Conservation (phyloP, 2,113 vertebrate genomes). For the Clarias gariepinus region DNA sequence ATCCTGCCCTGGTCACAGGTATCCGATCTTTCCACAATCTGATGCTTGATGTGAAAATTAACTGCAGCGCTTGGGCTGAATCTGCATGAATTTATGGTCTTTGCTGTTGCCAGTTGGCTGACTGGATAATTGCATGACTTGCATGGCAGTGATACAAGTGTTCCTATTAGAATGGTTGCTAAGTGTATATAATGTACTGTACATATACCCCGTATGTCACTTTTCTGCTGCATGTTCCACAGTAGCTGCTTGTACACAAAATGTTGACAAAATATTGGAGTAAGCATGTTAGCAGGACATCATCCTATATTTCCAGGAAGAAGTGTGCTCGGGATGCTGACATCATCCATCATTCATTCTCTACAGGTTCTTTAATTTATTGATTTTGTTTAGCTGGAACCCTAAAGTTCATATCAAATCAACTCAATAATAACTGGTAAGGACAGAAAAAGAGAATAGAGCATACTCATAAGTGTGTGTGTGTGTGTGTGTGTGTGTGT, state of each 20-base stretch:
- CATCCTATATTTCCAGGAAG: constrained; percentile 5
- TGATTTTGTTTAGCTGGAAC: constrained; percentile 27
- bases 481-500: constrained; percentile 28
- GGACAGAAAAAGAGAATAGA: constrained; percentile 10
- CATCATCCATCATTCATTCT: constrained; percentile 34
- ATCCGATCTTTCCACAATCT: not conserved
- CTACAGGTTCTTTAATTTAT: constrained; percentile 39
- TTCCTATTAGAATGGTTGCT: not conserved
- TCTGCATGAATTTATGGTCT: not conserved
- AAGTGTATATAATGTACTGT: not conserved
- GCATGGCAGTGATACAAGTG: not conserved
- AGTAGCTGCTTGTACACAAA: constrained; percentile 10
- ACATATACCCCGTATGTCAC: no score
- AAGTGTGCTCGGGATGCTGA: constrained; percentile 12
- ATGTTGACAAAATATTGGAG: constrained; percentile 40
- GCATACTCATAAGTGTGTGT: constrained; percentile 18
- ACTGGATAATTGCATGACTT: not conserved
- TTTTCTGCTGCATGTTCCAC: constrained; percentile 8
- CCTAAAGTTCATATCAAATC: constrained; percentile 5
- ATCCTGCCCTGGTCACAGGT: not conserved
- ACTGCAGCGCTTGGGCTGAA: not conserved
- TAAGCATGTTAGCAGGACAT: constrained; percentile 39
- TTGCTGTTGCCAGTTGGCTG: not conserved
- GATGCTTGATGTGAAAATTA: not conserved
- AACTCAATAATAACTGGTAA: not conserved